A percentile compares a stretch with the other conserved stretches of the same genome.
Evolutionary conservation across 2,797 vertebrate species (phyloP).

Genomic region (Centropyge bicolor): DNA sequence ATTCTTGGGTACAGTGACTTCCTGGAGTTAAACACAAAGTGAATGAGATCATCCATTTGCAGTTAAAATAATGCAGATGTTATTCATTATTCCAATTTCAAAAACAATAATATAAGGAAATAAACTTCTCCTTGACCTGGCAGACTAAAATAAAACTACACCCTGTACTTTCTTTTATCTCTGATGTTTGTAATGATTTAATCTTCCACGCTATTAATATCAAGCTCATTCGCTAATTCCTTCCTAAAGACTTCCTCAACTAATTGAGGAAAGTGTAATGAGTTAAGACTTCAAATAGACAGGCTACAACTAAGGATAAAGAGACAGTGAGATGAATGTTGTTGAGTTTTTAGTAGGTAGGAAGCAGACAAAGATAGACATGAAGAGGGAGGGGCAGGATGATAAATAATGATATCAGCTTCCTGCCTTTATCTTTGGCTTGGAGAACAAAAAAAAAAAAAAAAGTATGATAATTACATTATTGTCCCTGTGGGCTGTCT

Average conservation of each 20-base stretch:
- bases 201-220: background rate
- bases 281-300: background rate
- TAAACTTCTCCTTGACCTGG: background rate
- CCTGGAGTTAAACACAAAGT: background rate
- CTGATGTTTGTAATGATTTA: background rate
- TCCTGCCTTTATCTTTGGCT: constrained; percentile 60
- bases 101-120: background rate
- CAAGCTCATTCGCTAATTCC: background rate
- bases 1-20: background rate
- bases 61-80: background rate
- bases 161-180: background rate
- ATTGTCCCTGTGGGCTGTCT: constrained; percentile 35
- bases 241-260: background rate
- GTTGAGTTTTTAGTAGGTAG: constrained; percentile 9
- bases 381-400: constrained; percentile 32
- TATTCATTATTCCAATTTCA: background rate
- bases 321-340: constrained; percentile 20
- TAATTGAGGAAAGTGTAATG: background rate
- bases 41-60: background rate
- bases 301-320: constrained; percentile 12
- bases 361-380: constrained; percentile 57
- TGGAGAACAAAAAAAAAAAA: constrained; percentile 44
- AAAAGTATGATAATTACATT: constrained; percentile 32
- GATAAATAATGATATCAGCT: constrained; percentile 56
- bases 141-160: background rate